A percentile compares a stretch with the other conserved stretches of the same genome.
phyloP scores from a whole-genome alignment of 2,113 vertebrate genomes.

The Aythya baeri region DNA sequence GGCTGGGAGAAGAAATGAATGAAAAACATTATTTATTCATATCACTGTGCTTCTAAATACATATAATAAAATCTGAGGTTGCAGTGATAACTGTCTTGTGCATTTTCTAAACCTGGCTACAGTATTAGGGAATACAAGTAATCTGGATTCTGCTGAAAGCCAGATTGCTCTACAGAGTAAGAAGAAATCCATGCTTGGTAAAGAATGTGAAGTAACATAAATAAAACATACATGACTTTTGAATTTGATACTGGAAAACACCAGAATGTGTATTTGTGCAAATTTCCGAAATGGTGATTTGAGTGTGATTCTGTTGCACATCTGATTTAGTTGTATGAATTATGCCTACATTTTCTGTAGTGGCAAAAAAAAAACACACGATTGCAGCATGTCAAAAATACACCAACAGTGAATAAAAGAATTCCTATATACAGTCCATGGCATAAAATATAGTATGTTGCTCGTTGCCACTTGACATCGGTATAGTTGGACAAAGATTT shows the following conservation, averaged over 20 bases:
- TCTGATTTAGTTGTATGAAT: background rate
- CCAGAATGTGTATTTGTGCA: background rate
- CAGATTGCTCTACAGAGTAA: fast-evolving
- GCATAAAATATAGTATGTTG: background rate
- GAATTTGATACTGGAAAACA: background rate
- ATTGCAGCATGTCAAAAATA: background rate
- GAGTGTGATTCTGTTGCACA: background rate
- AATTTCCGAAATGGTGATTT: background rate
- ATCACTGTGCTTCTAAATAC: background rate
- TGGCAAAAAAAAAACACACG: background rate
- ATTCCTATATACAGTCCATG: background rate
- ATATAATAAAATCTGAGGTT: background rate
- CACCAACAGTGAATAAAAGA: fast-evolving
- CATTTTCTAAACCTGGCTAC: background rate
- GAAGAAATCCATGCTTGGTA: background rate
- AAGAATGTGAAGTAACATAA: background rate
- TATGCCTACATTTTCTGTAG: background rate
- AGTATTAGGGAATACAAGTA: background rate
- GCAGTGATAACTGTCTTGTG: background rate
- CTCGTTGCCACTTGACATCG: background rate
- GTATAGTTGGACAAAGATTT: background rate
- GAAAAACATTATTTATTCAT: background rate
- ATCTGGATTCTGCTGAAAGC: background rate
- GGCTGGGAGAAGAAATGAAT: background rate
- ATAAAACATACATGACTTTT: background rate